Conservation (phyloP, 2,888 invertebrate genomes). For the Drosophila aldrichi region DNA sequence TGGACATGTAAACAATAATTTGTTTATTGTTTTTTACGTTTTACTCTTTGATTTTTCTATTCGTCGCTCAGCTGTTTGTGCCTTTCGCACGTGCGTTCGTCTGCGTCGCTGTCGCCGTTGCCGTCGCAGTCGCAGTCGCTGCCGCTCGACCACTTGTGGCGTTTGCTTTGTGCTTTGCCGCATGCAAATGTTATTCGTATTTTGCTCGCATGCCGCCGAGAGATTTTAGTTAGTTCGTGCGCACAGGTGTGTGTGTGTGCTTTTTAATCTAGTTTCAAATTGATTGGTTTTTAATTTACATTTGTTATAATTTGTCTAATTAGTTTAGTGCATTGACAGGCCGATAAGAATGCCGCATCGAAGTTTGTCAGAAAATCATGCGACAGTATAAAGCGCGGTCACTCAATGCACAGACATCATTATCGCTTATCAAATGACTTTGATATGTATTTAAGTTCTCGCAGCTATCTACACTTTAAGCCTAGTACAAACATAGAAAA, state of each 20-base stretch:
- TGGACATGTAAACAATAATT: conserved; percentile 55
- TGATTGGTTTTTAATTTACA: conserved; percentile 56
- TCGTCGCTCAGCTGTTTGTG: conserved; percentile 55
- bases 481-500: background rate
- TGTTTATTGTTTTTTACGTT: conserved; percentile 36
- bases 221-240: conserved; percentile 18
- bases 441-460: background rate
- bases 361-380: conserved; percentile 4
- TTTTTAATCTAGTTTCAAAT: conserved; percentile 35
- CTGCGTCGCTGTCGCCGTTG: conserved; percentile 28
- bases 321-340: conserved; percentile 33
- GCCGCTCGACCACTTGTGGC: conserved; percentile 59
- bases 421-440: background rate
- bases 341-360: conserved; percentile 39
- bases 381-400: conserved; percentile 21
- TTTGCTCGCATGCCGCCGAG: background rate
- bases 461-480: background rate
- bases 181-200: conserved; percentile 33
- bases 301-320: conserved; percentile 39
- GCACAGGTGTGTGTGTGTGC: conserved; percentile 16
- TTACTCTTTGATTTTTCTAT: conserved; percentile 49
- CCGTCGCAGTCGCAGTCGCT: conserved; percentile 14
- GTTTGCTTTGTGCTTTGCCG: conserved; percentile 22
- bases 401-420: conserved; percentile 23
- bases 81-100: conserved; percentile 45